Base-by-base conservation (phyloP, 1,140 invertebrate species). In the Ostrea edulis region DNA sequence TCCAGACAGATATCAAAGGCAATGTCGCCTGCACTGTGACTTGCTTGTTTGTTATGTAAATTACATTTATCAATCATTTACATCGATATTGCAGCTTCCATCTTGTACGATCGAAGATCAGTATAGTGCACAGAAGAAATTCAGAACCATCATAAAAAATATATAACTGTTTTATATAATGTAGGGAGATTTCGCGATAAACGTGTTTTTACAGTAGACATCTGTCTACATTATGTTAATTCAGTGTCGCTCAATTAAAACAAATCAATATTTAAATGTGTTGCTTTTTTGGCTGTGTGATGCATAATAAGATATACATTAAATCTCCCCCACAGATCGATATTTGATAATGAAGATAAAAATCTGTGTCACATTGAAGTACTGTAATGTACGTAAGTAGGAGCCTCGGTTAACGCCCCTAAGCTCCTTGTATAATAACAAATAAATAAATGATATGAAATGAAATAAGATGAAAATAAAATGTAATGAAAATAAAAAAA, bases 301-400 rank as follows among this genome's bases (percentile, higher is more conserved):
- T 77, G 35, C 68, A 77, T 77, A 25, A 29, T 29, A 77, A 77
- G 22, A 77, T 77, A 77, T 35, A 77, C 68, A 77, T 71, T 71
- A 77, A 77, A 77, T 29, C 9, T 77, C 12, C 29, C 29, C 12
- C 11, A 77, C 14, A 35, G 29, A 29, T 77, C 25, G 68, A 77
- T 77, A 77, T 9, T 44, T 44, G 35, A 44, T 44, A 44, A 44
- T 44, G 35, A 44, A 9, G 68, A 77, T 22, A 12, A 8, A 25
- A 77, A 77, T 77, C 68, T 9, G 29, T 77, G 29, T 77, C 25
- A 29, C 35, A 44, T 44, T 44, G 35, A 44, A 44, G 5, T 2
- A 44, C 35, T 2, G 35, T 44, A 44, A n/a, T n/a, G 35, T 2
- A 25, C 29, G 29, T 29, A 71, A 25, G 8, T 25, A 71, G 22